These are phyloP conservation scores for Tetropium fuscum DNA, from an alignment of 2,888 invertebrate species.

Conservation along the genomic window DNA sequence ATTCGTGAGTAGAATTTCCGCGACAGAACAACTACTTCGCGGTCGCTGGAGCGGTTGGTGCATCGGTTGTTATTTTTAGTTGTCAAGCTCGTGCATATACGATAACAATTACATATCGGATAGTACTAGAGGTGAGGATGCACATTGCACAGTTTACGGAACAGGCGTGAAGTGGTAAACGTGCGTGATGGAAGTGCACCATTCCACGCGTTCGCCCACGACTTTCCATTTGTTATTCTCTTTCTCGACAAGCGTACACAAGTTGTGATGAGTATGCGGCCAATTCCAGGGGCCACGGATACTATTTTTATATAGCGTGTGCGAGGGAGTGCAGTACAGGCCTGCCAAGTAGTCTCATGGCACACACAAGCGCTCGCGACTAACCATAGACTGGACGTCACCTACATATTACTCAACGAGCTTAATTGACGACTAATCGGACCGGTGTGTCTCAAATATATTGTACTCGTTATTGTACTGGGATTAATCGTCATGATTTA, in stretches of 20 bases:
- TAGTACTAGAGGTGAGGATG: background rate
- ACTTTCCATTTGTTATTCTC: conserved; percentile 36
- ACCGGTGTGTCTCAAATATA: conserved; percentile 7
- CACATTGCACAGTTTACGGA: conserved; percentile 3
- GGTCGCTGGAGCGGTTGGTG: conserved; percentile 7
- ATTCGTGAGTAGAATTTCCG: conserved; percentile 12
- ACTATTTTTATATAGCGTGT: conserved; percentile 44
- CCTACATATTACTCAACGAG: conserved; percentile 23
- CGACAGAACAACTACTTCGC: conserved; percentile 9
- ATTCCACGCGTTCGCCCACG: conserved; percentile 31
- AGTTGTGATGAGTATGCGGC: conserved; percentile 42
- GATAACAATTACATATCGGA: conserved; percentile 1
- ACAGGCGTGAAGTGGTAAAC: conserved; percentile 21
- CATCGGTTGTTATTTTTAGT: conserved; percentile 19
- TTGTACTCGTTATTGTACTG: conserved; percentile 7
- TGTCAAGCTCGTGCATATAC: conserved; percentile 1
- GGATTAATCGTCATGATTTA: too few relatives aligned
- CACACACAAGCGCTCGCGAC: conserved; percentile 9
- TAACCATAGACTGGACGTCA: conserved; percentile 17
- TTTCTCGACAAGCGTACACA: conserved; percentile 41
- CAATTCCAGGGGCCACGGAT: conserved; percentile 41
- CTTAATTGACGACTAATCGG: conserved; percentile 19
- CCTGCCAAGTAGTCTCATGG: conserved; percentile 19
- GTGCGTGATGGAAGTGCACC: conserved; percentile 28
- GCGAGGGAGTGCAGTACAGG: conserved; percentile 47